Conservation (phyloP, 2,888 invertebrate genomes). For the Taenaris catops region DNA sequence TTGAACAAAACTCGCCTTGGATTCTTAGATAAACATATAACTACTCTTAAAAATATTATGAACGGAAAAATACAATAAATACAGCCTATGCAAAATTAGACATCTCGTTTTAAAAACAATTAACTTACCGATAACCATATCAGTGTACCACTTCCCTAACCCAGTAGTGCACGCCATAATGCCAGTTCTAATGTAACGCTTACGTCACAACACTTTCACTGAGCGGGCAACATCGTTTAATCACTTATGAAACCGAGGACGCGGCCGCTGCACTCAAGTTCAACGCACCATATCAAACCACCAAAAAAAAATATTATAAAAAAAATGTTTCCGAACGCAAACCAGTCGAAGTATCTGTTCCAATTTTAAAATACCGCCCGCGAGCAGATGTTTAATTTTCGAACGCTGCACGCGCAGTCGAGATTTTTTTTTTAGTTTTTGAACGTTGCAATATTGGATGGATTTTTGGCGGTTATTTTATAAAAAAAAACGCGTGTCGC, state of each 20-base stretch:
- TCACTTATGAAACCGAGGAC: constrained; percentile 60
- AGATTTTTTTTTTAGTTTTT: constrained; percentile 2
- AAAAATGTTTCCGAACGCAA: constrained; percentile 22
- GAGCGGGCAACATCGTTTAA: constrained; percentile 52
- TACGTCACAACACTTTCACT: constrained; percentile 77
- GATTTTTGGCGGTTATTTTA: constrained; percentile 47
- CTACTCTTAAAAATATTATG: no score
- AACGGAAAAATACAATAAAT: no score
- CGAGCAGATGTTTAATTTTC: constrained; percentile 28
- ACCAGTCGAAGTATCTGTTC: no score
- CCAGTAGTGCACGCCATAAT: constrained; percentile 64
- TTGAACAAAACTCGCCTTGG: no score
- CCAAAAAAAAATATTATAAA: constrained; percentile 30
- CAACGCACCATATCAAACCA: constrained; percentile 47
- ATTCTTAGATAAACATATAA: no score
- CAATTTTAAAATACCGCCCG: constrained; percentile 23
- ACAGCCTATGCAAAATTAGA: no score
- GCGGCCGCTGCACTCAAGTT: constrained; percentile 63
- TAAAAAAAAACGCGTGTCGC: constrained; percentile 49
- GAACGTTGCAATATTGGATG: constrained; percentile 23
- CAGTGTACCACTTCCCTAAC: constrained; percentile 59
- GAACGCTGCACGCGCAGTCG: constrained; percentile 19
- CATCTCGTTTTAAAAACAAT: no score
- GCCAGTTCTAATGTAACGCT: constrained; percentile 60
- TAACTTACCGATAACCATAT: constrained; percentile 53